phyloP scores from a whole-genome alignment of 2,888 invertebrate species.

The Leucophora obtusa region DNA sequence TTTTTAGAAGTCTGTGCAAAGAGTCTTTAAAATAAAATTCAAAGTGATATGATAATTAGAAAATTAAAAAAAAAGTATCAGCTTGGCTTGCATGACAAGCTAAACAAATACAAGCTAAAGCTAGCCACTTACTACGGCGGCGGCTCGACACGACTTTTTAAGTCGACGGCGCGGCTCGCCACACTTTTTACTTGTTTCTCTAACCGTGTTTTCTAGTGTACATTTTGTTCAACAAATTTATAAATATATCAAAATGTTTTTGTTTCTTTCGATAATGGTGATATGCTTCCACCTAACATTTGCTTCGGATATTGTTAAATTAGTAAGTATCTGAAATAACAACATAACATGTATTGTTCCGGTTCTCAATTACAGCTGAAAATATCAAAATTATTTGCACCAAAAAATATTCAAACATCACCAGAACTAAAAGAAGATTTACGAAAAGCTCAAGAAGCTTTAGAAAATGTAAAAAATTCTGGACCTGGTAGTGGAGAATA shows the following conservation, averaged over 20 bases:
- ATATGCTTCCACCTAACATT: constrained; percentile 68
- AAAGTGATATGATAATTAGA: no score
- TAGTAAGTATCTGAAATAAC: constrained; percentile 64
- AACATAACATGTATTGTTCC: background rate
- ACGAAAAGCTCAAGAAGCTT: constrained; percentile 67
- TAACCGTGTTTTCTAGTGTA: no score
- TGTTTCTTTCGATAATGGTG: constrained; percentile 67
- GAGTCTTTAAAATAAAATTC: no score
- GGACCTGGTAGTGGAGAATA: constrained; percentile 71
- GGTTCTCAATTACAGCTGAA: constrained; percentile 50
- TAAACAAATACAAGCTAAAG: no score
- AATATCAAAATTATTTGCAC: constrained; percentile 58
- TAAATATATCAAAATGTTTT: constrained; percentile 64
- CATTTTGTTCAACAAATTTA: background rate
- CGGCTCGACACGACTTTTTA: no score
- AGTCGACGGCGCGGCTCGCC: no score
- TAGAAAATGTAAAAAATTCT: constrained; percentile 66
- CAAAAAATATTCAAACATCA: constrained; percentile 15
- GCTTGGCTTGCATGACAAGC: no score
- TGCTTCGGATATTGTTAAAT: constrained; percentile 67
- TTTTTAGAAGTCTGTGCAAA: no score
- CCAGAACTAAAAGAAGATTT: constrained; percentile 64
- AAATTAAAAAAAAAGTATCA: no score
- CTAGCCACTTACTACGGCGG: no score
- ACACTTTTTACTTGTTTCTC: no score